A percentile compares a stretch with the other conserved stretches of the same genome.
Conservation (phyloP, 2,888 invertebrate species). For the Xylota sylvarum region DNA sequence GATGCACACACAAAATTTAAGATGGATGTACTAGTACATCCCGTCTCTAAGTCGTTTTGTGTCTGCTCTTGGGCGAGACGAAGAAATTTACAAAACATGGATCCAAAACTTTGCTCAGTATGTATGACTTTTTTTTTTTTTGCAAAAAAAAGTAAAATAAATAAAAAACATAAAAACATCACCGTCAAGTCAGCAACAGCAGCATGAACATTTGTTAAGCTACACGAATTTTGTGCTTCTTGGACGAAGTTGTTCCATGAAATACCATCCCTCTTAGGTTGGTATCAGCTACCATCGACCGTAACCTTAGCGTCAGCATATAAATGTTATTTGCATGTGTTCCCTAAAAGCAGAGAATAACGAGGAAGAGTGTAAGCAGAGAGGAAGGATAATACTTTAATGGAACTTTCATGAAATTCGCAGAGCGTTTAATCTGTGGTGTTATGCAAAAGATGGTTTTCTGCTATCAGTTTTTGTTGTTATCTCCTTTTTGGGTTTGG, state of each 20-base stretch:
- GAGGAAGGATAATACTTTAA: conserved; percentile 70
- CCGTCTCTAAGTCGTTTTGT: conserved; percentile 57
- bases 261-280: conserved; percentile 43
- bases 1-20: conserved; percentile 64
- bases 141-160: conserved; percentile 4
- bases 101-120: conserved; percentile 64
- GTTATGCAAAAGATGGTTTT: conserved; percentile 62
- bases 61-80: conserved; percentile 56
- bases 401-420: conserved; percentile 72
- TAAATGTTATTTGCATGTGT: conserved; percentile 73
- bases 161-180: conserved; percentile 29
- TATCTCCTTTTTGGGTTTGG: conserved; percentile 3
- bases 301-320: conserved; percentile 66
- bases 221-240: conserved; percentile 65
- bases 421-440: conserved; percentile 71
- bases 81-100: conserved; percentile 62
- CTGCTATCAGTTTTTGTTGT: conserved; percentile 44
- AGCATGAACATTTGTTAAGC: conserved; percentile 69
- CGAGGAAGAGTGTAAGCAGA: neutral
- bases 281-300: conserved; percentile 58
- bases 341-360: conserved; percentile 15
- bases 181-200: conserved; percentile 64
- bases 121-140: conserved; percentile 35
- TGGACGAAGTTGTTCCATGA: conserved; percentile 60
- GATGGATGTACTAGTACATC: conserved; percentile 56